Evolutionary conservation across 2,888 invertebrate genomes (phyloP), one percentile per base, ranked within the genome.

Genomic region (Conops quadrifasciatus): DNA sequence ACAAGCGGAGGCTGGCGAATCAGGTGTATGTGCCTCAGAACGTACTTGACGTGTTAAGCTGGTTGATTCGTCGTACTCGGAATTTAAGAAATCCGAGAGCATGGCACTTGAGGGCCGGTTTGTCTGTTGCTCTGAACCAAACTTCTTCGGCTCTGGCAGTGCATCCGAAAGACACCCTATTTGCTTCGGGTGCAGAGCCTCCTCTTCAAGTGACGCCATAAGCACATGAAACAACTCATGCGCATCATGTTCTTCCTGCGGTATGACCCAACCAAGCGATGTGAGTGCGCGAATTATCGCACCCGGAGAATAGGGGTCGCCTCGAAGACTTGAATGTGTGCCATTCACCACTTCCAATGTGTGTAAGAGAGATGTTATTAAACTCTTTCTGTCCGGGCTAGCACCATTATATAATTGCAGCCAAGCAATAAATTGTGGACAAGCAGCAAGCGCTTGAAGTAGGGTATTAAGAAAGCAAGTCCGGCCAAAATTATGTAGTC

Each of bases 381-480:
- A 90, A 82, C 91, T 91, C 76, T 91, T 92, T 78, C 91, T 90
- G 75, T 89, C 90, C 36, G 88, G 87, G 71, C 89, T 88, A 9
- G 90, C 90, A 76, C 90, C 90, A 71, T 85, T 85, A 74, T 88
- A 87, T 73, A 88, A 87, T 78, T 91, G 90, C 43, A 97, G 87
- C 97, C 97, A 97, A 16, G 90, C 89, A 72, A 93, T 90, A 81
- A 97, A 94, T 73, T 90, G 90, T 49, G 94, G 93, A 84, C 95
- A 95, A 3, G 96, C 93, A 13, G 96, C 94, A 76, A 97, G 87
- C 2, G 95, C 94, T 87, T 97, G 97, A 30, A 97, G 88, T 62
- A 97, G 87, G 0, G 96, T 94, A 87, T 97, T 97, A 69, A 97
- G 87, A 84, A 97, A 97, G 85, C 97, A 97, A 0, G 96, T 96